phyloP scores from a whole-genome alignment of 2,797 vertebrate genomes.

The Ciconia nigra region DNA sequence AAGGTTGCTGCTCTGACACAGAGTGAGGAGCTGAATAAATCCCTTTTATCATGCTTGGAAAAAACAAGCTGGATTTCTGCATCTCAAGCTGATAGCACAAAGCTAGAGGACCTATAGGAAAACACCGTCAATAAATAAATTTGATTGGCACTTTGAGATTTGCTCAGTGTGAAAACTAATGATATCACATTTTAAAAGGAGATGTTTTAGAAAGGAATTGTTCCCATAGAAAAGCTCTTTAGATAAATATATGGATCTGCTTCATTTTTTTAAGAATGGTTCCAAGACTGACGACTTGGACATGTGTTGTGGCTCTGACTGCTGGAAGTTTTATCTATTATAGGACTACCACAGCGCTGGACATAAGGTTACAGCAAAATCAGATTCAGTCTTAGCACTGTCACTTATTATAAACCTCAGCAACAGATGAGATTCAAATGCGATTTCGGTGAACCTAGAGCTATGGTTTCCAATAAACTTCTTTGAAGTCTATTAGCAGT shows the following conservation, averaged over 20 bases:
- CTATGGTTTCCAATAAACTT: not conserved
- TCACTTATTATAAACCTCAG: not conserved
- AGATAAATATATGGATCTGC: not conserved
- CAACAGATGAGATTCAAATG: not conserved
- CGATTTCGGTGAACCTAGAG: not conserved
- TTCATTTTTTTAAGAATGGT: not conserved
- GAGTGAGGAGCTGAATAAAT: not conserved
- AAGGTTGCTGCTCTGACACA: not conserved
- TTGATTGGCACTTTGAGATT: not conserved
- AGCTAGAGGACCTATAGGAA: not conserved
- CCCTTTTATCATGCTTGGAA: not conserved
- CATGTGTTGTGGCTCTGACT: not conserved
- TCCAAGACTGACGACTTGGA: not conserved
- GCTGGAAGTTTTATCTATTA: not conserved
- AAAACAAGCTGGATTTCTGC: not conserved
- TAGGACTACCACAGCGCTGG: not conserved
- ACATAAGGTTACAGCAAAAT: not conserved
- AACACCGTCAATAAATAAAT: not conserved
- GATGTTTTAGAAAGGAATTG: not conserved
- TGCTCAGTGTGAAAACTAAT: not conserved
- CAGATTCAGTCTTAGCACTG: not conserved
- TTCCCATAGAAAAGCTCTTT: not conserved
- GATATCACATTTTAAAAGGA: not conserved
- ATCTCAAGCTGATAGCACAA: not conserved
- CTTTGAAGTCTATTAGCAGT: constrained; percentile 2